Base-by-base conservation (phyloP, 2,113 vertebrate genomes). In the Takifugu flavidus region DNA sequence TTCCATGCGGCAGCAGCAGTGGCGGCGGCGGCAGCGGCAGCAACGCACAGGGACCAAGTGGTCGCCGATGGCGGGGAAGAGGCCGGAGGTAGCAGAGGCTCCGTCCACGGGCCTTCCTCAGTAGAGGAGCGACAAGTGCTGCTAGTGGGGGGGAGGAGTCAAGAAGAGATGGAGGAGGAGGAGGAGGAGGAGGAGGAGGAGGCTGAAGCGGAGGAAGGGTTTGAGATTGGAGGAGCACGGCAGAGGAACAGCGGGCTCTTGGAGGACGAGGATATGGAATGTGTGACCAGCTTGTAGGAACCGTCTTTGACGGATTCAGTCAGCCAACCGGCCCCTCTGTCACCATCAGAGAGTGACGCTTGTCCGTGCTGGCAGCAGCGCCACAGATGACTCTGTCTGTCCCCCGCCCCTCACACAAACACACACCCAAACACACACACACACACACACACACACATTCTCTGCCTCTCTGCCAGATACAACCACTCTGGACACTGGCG, bases 231-330 rank as follows among this genome's bases (percentile, higher is more conserved):
- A 54, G 79, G 66, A 72, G 81, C 56, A 10, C 78, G 61, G 68
- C 87, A 79, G 80, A 90, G 84, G 85, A 93, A 93, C 90, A 93
- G 91, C 86, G 87, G 83, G 77, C 91, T 90, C 82, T 87, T 93
- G 75, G 92, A 94, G 64, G 96, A 95, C 62, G 96, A 97, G 86
- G 93, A 94, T 91, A 92, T 94, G 91, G 94, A 95, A 87, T 95
- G 92, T 67, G 90, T 94, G 88, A 94, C 95, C 75, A 94, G 94
- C 90, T 94, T 95, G 94, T 96, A 98, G 94, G 91, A 79, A 88
- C 86, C 64, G 80, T 81, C 82, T 89, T 60, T 81, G 65, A 28
- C 26, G 65, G 56, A 7, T 78, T 75, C 34, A 4, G 67, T 67
- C 13, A 56, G 62, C 56, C 42, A 29, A 64, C 65, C 56, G 67